phyloP scores from a whole-genome alignment of 2,888 invertebrate genomes.

The Neuroscelio doddi region DNA sequence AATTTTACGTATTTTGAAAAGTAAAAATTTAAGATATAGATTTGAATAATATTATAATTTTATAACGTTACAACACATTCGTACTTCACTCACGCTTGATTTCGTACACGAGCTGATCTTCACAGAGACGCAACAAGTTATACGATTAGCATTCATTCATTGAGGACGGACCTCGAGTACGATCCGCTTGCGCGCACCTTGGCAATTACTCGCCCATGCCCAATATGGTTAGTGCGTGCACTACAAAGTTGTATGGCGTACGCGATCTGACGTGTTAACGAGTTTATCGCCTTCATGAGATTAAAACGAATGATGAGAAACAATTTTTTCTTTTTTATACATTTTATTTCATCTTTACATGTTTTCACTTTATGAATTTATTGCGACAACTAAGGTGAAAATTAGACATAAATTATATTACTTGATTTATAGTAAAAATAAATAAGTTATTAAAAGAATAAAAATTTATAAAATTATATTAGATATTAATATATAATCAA shows the following conservation, averaged over 20 bases:
- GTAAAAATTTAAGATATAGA: no score
- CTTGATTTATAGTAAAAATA: no score
- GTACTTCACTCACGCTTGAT: not conserved
- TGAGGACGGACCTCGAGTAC: slow-evolving; percentile 22
- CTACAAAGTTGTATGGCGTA: slow-evolving; percentile 31
- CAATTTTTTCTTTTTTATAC: not conserved
- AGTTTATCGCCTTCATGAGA: slow-evolving; percentile 44
- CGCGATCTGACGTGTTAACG: slow-evolving; percentile 45
- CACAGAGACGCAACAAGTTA: slow-evolving; percentile 16
- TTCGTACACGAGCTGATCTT: slow-evolving; percentile 9
- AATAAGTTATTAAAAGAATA: no score
- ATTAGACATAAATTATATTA: no score
- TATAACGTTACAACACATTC: slow-evolving; percentile 1
- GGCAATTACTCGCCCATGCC: slow-evolving; percentile 42
- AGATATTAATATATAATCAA: no score
- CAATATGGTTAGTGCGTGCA: slow-evolving; percentile 41
- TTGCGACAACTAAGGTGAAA: not conserved
- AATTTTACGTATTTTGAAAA: no score
- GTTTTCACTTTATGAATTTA: not conserved
- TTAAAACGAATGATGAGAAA: slow-evolving; percentile 35
- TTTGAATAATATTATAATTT: no score
- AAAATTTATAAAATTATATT: no score
- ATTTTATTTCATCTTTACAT: not conserved
- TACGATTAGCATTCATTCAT: slow-evolving; percentile 42
- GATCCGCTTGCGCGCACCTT: slow-evolving; percentile 22